Evolutionary conservation across 2,888 invertebrate species (phyloP), one percentile per base, ranked within the genome.

Genomic region (Drosophila merina): DNA sequence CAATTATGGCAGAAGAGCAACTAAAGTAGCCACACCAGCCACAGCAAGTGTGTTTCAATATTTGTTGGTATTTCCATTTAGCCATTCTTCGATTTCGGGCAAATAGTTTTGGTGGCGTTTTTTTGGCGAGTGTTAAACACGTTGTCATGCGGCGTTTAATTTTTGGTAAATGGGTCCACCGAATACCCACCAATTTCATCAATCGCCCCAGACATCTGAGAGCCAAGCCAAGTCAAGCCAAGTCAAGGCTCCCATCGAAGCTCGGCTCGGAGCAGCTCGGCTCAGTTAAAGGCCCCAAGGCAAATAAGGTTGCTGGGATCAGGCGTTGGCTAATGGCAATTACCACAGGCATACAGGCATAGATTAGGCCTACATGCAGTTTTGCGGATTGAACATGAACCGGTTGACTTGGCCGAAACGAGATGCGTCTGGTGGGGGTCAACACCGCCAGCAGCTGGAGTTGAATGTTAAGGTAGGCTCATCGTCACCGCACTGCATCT

Each of bases 401-500:
- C 85, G 79, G 78, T 79, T 67, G 69, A 31, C 51, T 64, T 38
- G 62, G 62, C 63, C 62, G 30, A 60, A 50, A 51, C 44, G 25
- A 44, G 44, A 62, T 63, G 74, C 60, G 69, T 67, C 38, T 45
- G 60, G 10, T 38, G 71, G 52, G 72, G 66, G 66, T 64, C 40
- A 40, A 40, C 40, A 7, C 40, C 74, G 33, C 10, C n/a, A 36
- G 49, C 76, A 69, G 74, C 64, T 70, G 70, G 73, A 72, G 72
- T 77, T 81, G 88, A 90, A 89, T 90, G 90, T 90, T 90, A 90
- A 90, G 91, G 90, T 90, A 90, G 91, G 88, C 85, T 74, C 71
- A 63, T 20, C 44, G 20, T 20, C 44, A 25, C 25, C 62, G 42
- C 44, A 40, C 14, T 20, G 52, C 54, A 28, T 49, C 56, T 42